Base-by-base conservation (phyloP, 2,113 vertebrate genomes). In the Percopsis transmontana region DNA sequence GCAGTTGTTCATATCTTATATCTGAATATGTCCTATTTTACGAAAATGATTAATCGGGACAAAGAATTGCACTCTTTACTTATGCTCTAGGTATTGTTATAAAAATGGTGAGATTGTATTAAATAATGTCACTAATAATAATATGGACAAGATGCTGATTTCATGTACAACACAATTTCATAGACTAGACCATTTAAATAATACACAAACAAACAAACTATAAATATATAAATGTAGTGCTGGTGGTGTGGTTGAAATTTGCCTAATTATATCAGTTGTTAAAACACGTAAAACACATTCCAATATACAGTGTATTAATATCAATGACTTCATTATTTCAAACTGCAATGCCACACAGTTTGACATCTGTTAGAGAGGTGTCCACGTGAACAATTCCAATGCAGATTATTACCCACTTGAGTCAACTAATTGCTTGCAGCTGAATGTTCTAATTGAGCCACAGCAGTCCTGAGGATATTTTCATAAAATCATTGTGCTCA, bases 381-480 rank as follows among this genome's bases (percentile, higher is more conserved):
- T 88, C 87, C 87, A 86, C 75, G 73, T 87, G 83, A 90, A 88
- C 79, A 85, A 90, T 88, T 87, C 86, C 87, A 83, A 77, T 84
- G 82, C 86, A 90, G 85, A 92, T 91, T 89, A 93, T 91, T 85
- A 90, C 87, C 86, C 89, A 91, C 90, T 90, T 85, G 87, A 92
- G 88, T 90, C 80, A 48, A 80, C 86, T 93, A 93, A 93, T 92
- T 93, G 90, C 92, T 91, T 91, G 89, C 92, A 93, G 92, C 90
- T 93, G 89, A 92, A 91, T 79, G 84, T 88, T 88, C 89, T 92
- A 93, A 93, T 92, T 91, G 90, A 93, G 90, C 87, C 85, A 86
- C 90, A 88, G 86, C 85, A 88, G 84, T 92, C 91, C 87, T 90
- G 74, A 70, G 88, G 88, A 87, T 92, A 91, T 92, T 92, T 90